Evolutionary conservation across 1,140 invertebrate genomes (phyloP).

Genomic region (Saxidomus purpurata): DNA sequence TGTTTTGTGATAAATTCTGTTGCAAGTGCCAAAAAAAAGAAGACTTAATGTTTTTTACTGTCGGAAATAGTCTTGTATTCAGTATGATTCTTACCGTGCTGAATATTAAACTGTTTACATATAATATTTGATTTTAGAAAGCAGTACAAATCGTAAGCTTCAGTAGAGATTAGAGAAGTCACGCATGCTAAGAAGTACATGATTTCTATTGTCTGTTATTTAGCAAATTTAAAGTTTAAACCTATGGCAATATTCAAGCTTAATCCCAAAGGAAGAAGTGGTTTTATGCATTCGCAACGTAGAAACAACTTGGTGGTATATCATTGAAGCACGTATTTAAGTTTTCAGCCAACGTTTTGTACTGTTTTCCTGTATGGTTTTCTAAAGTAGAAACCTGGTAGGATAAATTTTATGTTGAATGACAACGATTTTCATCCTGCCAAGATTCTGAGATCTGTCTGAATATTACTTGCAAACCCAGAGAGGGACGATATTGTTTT

Average conservation of each 20-base stretch:
- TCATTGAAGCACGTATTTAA: no score
- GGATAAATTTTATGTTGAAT: not conserved
- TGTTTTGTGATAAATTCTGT: not conserved
- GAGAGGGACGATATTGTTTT: no score
- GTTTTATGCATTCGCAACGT: no score
- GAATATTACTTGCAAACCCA: not conserved
- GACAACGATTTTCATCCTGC: no score
- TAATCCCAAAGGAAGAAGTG: no score
- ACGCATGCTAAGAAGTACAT: no score
- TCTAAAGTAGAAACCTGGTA: not conserved
- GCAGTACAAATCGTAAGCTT: not conserved
- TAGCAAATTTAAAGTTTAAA: no score
- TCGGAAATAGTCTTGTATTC: not conserved
- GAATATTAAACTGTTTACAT: constrained; percentile 6
- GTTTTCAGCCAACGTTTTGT: not conserved
- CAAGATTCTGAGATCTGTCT: not conserved
- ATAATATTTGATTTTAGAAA: not conserved
- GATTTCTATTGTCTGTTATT: no score
- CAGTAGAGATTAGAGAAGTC: no score
- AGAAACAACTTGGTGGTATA: no score
- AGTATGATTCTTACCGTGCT: not conserved
- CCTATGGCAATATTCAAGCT: no score
- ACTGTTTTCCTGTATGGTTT: not conserved
- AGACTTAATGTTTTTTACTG: not conserved
- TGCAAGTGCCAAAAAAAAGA: constrained; percentile 20